Evolutionary conservation across 2,113 vertebrate species (phyloP), one percentile per base, ranked within the genome.

Genomic region (Gymnogyps californianus): DNA sequence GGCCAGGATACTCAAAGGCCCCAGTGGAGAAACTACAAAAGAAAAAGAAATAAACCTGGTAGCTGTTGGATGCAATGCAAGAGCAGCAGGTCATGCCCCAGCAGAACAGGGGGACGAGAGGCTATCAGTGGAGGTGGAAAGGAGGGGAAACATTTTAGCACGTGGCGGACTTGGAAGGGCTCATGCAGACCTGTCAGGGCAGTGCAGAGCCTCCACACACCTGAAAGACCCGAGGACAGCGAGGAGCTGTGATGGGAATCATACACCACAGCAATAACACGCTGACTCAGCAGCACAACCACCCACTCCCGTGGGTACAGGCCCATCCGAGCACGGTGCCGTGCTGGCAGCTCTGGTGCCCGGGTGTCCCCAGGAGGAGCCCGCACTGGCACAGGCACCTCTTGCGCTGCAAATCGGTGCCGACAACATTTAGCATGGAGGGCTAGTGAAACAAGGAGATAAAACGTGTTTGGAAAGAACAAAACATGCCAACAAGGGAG

Each of bases 241-340:
- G 1, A 44, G 49, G 20, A 61, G 42, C 52, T 2, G 0, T 0
- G 5, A 22, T 6, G 47, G 59, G 47, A 21, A 38, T 32, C 7
- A 0, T 54, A 3, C 4, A 0, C 13, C 17, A 0, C 8, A 42
- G 58, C 25, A 12, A 10, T 3, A 36, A 31, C 0, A 21, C 1
- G 1, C 57, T 12, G 42, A 5, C 20, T 4, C 6, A 2, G 58
- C 54, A 51, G 58, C 81, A 3, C 44, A 28, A 2, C 2, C 76
- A 6, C 34, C 44, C 1, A 4, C 16, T 52, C 7, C 75, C 2
- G 0, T 3, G 5, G 38, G 66, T 13, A 13, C 0, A 0, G 25
- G 36, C 19, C 31, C 65, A 46, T 22, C 59, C 25, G 2, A 34
- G 58, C 32, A 11, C 3, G 1, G 24, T 2, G 76, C 84, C 20